Conservation (phyloP, 2,797 vertebrate genomes). For the Paedocypris micromegethes region DNA sequence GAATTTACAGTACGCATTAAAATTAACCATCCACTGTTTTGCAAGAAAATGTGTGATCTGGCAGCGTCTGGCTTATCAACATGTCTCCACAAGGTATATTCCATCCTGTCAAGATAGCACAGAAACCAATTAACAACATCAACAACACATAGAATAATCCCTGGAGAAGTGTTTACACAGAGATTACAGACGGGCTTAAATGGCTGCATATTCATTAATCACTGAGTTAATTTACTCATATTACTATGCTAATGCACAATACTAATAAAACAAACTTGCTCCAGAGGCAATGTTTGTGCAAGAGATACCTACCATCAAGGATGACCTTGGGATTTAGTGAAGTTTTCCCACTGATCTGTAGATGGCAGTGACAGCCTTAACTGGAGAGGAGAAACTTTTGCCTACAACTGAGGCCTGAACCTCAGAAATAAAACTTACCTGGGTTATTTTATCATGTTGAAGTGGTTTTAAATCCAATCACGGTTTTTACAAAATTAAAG, state of each 20-base stretch:
- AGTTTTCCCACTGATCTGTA: constrained; percentile 69
- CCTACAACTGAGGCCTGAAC: not conserved
- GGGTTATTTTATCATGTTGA: too few relatives aligned
- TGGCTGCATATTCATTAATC: constrained; percentile 5
- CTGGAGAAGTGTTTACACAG: constrained; percentile 19
- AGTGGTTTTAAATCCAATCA: too few relatives aligned
- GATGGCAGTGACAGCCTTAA: constrained; percentile 72
- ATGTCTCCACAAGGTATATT: not conserved
- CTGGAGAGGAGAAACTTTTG: constrained; percentile 44
- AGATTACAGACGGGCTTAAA: constrained; percentile 17
- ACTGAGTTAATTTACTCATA: constrained; percentile 15
- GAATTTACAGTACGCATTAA: too few relatives aligned
- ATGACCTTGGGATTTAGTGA: constrained; percentile 44
- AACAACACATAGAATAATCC: not conserved
- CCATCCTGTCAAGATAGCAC: constrained; percentile 1
- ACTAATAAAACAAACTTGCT: constrained; percentile 8
- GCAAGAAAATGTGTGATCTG: too few relatives aligned
- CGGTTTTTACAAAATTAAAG: too few relatives aligned
- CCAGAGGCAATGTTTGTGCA: not conserved
- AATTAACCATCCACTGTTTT: too few relatives aligned
- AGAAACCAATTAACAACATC: constrained; percentile 4
- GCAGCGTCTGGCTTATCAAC: not conserved
- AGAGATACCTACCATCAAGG: not conserved
- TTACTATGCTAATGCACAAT: constrained; percentile 17
- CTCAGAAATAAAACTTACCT: not conserved